Evolutionary conservation across 1,140 invertebrate genomes (phyloP).

Genomic region (Trissolcus basalis): DNA sequence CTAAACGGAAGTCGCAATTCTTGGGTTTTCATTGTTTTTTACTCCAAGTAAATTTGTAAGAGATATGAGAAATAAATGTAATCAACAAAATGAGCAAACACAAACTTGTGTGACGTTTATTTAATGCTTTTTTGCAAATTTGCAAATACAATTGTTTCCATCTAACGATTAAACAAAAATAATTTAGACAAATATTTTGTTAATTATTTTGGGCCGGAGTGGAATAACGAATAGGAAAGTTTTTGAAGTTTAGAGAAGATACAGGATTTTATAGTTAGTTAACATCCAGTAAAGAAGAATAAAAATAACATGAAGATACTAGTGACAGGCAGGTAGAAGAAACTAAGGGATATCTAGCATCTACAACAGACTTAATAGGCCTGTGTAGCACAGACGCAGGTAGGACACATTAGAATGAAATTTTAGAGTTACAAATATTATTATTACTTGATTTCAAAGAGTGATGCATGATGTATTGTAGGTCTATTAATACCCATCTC

Average conservation of each 20-base stretch:
- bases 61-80: constrained; percentile 24
- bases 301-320: constrained; percentile 62
- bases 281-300: constrained; percentile 55
- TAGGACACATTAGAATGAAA: constrained; percentile 68
- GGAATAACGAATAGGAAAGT: too few species aligned
- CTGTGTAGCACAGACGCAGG: constrained; percentile 67
- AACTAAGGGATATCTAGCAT: constrained; percentile 64
- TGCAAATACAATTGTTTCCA: too few species aligned
- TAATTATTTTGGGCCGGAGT: too few species aligned
- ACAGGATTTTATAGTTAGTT: constrained; percentile 45
- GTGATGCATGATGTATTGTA: constrained; percentile 50
- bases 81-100: constrained; percentile 12
- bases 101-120: constrained; percentile 27
- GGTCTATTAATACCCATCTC: constrained; percentile 18
- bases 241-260: constrained; percentile 1
- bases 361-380: constrained; percentile 66
- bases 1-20: constrained; percentile 2
- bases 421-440: constrained; percentile 48
- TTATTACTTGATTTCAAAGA: constrained; percentile 44
- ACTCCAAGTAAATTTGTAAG: constrained; percentile 32
- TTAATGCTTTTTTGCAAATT: constrained; percentile 12
- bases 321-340: constrained; percentile 69
- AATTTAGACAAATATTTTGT: too few species aligned
- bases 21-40: constrained; percentile 10
- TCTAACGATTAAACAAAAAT: too few species aligned